Conservation (phyloP, 2,888 invertebrate species). For the Cyaniris semiargus region DNA sequence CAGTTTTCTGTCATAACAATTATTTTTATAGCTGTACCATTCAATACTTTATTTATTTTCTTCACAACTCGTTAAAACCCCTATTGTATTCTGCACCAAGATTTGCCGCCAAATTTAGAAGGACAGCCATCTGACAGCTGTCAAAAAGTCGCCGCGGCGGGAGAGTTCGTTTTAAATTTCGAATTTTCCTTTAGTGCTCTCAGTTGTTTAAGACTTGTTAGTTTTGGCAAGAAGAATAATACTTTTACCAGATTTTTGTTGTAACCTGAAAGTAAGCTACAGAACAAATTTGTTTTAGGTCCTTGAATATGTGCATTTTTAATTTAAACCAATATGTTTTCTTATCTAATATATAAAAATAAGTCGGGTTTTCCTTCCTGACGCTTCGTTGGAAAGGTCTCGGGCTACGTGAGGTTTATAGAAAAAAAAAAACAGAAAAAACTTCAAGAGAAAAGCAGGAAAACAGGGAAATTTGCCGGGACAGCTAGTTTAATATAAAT, state of each 20-base stretch:
- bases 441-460: too few species aligned
- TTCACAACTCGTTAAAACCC: background rate
- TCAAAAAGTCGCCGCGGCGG: slow-evolving; percentile 21
- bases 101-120: slow-evolving; percentile 17
- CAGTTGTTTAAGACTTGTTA: background rate
- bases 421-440: too few species aligned
- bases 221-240: slow-evolving; percentile 7
- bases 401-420: too few species aligned
- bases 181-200: background rate
- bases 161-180: background rate
- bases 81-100: background rate
- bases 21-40: too few species aligned
- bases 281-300: background rate
- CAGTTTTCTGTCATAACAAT: too few species aligned
- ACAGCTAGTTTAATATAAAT: too few species aligned
- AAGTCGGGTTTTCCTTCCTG: too few species aligned
- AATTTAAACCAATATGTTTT: background rate
- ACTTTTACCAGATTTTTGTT: background rate
- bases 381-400: too few species aligned
- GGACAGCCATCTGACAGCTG: slow-evolving; percentile 21
- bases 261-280: background rate
- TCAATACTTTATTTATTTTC: too few species aligned
- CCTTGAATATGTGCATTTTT: background rate
- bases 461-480: too few species aligned
- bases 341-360: too few species aligned